phyloP scores from a whole-genome alignment of 2,888 invertebrate genomes.

The Pristionchus entomophagus region DNA sequence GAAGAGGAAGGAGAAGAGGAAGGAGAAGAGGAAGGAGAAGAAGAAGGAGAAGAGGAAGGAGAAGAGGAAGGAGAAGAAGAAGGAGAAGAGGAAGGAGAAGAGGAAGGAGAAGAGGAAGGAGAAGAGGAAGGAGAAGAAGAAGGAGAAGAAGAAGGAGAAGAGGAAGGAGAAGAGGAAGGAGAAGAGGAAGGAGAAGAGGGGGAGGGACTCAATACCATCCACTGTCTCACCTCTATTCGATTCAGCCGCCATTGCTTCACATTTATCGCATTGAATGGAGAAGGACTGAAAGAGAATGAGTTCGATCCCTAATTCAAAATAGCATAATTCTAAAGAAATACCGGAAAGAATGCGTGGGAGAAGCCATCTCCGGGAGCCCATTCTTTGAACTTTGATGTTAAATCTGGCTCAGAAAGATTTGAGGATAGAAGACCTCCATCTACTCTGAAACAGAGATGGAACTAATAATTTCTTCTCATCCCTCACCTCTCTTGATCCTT shows the following conservation, averaged over 20 bases:
- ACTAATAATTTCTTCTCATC: neutral
- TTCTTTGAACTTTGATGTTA: neutral
- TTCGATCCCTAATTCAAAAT: neutral
- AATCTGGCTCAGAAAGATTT: neutral
- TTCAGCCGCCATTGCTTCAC: neutral
- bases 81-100: too few relatives aligned
- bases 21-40: too few relatives aligned
- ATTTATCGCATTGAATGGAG: neutral
- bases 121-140: too few relatives aligned
- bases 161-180: too few relatives aligned
- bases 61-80: too few relatives aligned
- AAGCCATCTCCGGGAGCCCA: conserved; percentile 1
- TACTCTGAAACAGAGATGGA: neutral
- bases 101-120: too few relatives aligned
- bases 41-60: too few relatives aligned
- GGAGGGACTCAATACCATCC: too few relatives aligned
- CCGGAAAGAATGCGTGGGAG: conserved; percentile 7
- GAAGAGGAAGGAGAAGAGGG: too few relatives aligned
- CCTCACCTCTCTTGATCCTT: neutral
- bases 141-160: too few relatives aligned
- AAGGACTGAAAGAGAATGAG: neutral
- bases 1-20: too few relatives aligned
- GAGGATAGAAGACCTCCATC: neutral
- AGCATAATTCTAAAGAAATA: neutral
- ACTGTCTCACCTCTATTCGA: neutral